Evolutionary conservation across 2,797 vertebrate species (phyloP).

Genomic region (Salmo trutta): DNA sequence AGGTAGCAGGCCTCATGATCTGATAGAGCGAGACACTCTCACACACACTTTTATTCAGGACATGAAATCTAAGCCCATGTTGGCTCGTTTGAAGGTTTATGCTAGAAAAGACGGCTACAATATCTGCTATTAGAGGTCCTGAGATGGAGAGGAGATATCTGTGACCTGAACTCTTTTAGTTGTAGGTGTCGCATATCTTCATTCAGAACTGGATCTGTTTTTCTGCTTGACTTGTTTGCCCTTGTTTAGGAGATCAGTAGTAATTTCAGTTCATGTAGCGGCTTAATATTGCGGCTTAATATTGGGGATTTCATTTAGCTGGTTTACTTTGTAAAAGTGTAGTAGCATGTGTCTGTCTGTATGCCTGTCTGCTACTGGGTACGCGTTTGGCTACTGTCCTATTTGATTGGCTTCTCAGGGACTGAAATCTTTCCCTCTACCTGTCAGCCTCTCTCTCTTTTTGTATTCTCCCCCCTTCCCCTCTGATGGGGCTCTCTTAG

Average conservation of each 20-base stretch:
- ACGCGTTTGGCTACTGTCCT: no score
- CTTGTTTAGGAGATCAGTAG: no score
- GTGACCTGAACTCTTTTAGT: no score
- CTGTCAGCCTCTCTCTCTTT: background rate
- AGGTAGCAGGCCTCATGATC: conserved; percentile 6
- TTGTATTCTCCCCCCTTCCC: background rate
- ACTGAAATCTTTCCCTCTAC: background rate
- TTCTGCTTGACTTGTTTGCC: no score
- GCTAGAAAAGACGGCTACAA: conserved; percentile 46
- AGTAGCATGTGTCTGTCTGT: conserved; percentile 35
- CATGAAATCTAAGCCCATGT: background rate
- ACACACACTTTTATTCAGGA: conserved; percentile 2
- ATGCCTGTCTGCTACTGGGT: conserved; percentile 7
- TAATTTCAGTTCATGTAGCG: no score
- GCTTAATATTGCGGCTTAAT: no score
- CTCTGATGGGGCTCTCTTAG: no score
- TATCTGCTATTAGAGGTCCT: no score
- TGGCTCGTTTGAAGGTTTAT: conserved; percentile 74
- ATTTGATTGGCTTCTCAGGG: no score
- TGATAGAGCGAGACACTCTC: background rate
- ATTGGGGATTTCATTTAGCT: conserved; percentile 16
- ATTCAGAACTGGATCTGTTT: no score
- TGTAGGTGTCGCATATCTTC: no score
- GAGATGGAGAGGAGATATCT: no score
- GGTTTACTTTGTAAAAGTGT: conserved; percentile 50